Evolutionary conservation across 2,797 vertebrate genomes (phyloP).

Genomic region (Gadopsis marmoratus): DNA sequence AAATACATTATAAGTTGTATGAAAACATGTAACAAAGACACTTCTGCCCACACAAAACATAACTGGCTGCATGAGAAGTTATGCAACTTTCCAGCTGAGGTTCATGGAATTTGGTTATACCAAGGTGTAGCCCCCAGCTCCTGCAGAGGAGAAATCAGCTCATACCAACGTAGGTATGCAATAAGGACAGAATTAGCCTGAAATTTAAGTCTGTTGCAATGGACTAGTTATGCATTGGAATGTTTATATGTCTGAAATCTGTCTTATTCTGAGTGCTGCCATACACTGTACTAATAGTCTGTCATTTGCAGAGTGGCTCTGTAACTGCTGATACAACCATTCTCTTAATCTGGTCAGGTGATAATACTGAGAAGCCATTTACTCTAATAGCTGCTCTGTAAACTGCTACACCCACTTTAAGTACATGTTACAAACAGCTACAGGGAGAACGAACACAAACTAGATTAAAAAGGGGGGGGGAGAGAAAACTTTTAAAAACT

Average conservation of each 20-base stretch:
- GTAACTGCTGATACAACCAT: slow-evolving; percentile 80
- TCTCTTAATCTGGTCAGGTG: slow-evolving; percentile 78
- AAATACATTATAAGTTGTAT: slow-evolving; percentile 51
- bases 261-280: slow-evolving; percentile 59
- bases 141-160: slow-evolving; percentile 24
- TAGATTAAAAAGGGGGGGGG: slow-evolving; percentile 53
- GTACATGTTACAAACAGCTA: slow-evolving; percentile 78
- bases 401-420: slow-evolving; percentile 84
- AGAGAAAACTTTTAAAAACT: slow-evolving; percentile 50
- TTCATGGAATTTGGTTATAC: slow-evolving; percentile 30
- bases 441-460: slow-evolving; percentile 60
- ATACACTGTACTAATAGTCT: slow-evolving; percentile 65
- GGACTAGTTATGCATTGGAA: slow-evolving; percentile 36
- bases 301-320: slow-evolving; percentile 75
- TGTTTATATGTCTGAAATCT: slow-evolving; percentile 66
- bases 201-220: slow-evolving; percentile 45
- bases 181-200: slow-evolving; percentile 42
- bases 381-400: slow-evolving; percentile 82
- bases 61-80: slow-evolving; percentile 26
- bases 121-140: slow-evolving; percentile 3
- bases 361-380: slow-evolving; percentile 79
- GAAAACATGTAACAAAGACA: slow-evolving; percentile 54
- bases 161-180: slow-evolving; percentile 19
- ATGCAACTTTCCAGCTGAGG: slow-evolving; percentile 37
- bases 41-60: slow-evolving; percentile 48